These are phyloP conservation scores for Haemorhous mexicanus DNA, from an alignment of 2,113 vertebrate species.

Conservation along the genomic window DNA sequence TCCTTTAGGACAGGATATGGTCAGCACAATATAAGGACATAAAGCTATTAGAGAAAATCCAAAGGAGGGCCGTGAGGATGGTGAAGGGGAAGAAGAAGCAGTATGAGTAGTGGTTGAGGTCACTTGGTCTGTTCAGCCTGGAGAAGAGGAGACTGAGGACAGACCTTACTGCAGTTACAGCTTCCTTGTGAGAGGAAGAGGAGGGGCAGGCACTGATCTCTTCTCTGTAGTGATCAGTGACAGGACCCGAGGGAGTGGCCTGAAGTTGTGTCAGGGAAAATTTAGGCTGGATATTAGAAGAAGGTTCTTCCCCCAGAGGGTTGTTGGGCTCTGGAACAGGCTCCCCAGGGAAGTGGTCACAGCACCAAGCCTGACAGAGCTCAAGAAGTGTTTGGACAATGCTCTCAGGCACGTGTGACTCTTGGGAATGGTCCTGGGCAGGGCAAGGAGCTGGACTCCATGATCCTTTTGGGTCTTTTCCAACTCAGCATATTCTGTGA, in stretches of 20 bases:
- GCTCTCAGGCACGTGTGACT: background rate
- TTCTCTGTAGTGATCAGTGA: background rate
- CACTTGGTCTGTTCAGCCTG: background rate
- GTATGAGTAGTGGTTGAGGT: rapidly evolving
- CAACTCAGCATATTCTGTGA: background rate
- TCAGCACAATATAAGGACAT: background rate
- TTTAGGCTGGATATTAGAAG: background rate
- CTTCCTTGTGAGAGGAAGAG: rapidly evolving
- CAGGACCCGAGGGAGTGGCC: rapidly evolving
- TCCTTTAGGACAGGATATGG: background rate
- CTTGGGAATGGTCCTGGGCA: background rate
- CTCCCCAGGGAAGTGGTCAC: background rate
- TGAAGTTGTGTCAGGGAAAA: background rate
- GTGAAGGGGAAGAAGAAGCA: background rate
- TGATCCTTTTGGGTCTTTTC: background rate
- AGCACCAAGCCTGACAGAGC: background rate
- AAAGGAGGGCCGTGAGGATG: background rate
- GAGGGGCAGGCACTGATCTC: background rate
- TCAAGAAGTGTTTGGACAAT: background rate
- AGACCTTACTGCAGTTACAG: background rate
- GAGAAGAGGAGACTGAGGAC: background rate
- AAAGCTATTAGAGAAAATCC: background rate
- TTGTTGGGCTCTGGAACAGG: background rate
- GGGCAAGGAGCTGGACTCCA: background rate
- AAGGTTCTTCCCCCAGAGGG: background rate